These are phyloP conservation scores for Lota lota DNA, from an alignment of 2,113 vertebrate genomes.

Conservation along the genomic window DNA sequence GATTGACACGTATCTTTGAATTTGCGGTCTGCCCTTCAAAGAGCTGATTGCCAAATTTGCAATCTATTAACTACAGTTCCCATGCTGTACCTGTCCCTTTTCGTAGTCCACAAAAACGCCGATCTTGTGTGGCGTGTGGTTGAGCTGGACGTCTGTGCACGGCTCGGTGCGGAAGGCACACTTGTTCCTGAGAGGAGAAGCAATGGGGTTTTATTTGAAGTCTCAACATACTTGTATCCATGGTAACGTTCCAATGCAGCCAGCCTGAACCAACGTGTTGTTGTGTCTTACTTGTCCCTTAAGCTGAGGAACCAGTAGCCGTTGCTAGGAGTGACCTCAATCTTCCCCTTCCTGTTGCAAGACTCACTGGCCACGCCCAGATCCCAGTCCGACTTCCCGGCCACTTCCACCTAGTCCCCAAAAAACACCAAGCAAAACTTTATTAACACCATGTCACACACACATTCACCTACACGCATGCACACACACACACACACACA, in stretches of 20 bases:
- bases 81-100: conserved; percentile 54
- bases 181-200: conserved; percentile 47
- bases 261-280: not conserved
- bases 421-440: not conserved
- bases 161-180: conserved; percentile 52
- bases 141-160: conserved; percentile 38
- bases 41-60: too few relatives aligned
- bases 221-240: too few relatives aligned
- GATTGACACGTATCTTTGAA: too few relatives aligned
- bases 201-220: too few relatives aligned
- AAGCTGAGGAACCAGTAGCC: conserved; percentile 76
- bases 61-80: not conserved
- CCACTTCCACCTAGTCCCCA: conserved; percentile 62
- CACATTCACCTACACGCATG: too few relatives aligned
- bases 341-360: conserved; percentile 69
- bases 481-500: too few relatives aligned
- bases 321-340: conserved; percentile 64
- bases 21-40: too few relatives aligned
- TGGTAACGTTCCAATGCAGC: too few relatives aligned
- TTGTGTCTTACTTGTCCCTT: conserved; percentile 59
- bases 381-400: conserved; percentile 73
- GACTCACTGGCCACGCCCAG: conserved; percentile 65
- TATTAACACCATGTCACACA: not conserved
- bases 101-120: conserved; percentile 67
- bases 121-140: conserved; percentile 40